phyloP scores from a whole-genome alignment of 2,113 vertebrate species.

The Oceanodroma tethys region DNA sequence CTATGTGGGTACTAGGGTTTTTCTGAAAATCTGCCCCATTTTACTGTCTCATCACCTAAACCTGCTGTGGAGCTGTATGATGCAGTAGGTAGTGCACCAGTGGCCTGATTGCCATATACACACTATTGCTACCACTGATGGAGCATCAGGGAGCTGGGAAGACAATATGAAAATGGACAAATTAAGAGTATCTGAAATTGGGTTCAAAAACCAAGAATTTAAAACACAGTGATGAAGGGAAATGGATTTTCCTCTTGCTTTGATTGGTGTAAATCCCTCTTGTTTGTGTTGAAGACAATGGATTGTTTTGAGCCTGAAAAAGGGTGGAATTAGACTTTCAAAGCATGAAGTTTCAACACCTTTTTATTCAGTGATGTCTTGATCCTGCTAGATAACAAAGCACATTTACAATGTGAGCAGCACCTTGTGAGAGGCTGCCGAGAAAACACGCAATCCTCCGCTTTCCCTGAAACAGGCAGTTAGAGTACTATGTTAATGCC shows the following conservation, averaged over 20 bases:
- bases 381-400: neutral
- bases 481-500: neutral
- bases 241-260: neutral
- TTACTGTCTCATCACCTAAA: neutral
- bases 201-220: neutral
- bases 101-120: neutral
- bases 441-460: neutral
- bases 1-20: neutral
- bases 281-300: neutral
- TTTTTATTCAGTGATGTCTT: neutral
- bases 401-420: neutral
- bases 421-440: neutral
- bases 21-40: neutral
- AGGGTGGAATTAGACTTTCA: conserved; percentile 1
- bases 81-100: neutral
- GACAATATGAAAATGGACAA: neutral
- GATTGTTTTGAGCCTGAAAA: neutral
- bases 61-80: neutral
- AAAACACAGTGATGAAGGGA: neutral
- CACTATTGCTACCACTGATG: neutral
- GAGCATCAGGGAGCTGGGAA: neutral
- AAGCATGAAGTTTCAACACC: neutral
- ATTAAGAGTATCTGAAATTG: neutral
- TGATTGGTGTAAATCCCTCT: neutral
- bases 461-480: neutral